These are phyloP conservation scores for Coregonus ussuriensis DNA, from an alignment of 2,797 vertebrate genomes.

Conservation along the genomic window DNA sequence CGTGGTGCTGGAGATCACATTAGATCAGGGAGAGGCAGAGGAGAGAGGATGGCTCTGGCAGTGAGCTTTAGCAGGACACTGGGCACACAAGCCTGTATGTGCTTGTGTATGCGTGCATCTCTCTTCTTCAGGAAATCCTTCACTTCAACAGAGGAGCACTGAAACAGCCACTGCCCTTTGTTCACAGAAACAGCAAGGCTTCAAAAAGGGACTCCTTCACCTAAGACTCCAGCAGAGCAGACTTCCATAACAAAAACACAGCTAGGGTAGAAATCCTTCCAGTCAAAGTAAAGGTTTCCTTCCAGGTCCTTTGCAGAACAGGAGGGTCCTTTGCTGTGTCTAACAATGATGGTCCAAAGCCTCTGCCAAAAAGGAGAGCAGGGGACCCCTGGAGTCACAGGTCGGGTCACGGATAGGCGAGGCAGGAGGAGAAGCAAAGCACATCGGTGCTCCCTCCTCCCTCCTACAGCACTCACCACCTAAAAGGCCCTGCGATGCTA, in stretches of 20 bases:
- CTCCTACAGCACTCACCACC: constrained; percentile 15
- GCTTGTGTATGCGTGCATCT: no score
- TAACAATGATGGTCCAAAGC: background rate
- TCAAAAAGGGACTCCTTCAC: constrained; percentile 24
- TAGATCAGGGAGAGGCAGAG: constrained; percentile 10
- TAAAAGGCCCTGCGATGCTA: constrained; percentile 63
- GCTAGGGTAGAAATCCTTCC: constrained; percentile 39
- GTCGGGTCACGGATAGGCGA: constrained; percentile 19
- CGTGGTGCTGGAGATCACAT: constrained; percentile 31
- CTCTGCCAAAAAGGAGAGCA: background rate
- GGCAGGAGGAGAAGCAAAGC: constrained; percentile 37
- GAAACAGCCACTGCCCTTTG: background rate
- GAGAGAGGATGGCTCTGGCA: background rate
- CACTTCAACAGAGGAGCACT: background rate
- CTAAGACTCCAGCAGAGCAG: background rate
- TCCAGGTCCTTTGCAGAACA: background rate
- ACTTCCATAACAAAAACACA: constrained; percentile 43
- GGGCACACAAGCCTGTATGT: background rate
- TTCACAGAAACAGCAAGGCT: background rate
- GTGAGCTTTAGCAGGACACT: background rate
- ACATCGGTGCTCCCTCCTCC: constrained; percentile 34
- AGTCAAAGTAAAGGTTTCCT: constrained; percentile 9
- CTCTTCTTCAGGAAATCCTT: background rate
- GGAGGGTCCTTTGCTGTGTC: background rate
- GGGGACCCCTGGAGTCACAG: background rate